Conservation (phyloP, 2,888 invertebrate genomes). For the Orchesella flavescens region DNA sequence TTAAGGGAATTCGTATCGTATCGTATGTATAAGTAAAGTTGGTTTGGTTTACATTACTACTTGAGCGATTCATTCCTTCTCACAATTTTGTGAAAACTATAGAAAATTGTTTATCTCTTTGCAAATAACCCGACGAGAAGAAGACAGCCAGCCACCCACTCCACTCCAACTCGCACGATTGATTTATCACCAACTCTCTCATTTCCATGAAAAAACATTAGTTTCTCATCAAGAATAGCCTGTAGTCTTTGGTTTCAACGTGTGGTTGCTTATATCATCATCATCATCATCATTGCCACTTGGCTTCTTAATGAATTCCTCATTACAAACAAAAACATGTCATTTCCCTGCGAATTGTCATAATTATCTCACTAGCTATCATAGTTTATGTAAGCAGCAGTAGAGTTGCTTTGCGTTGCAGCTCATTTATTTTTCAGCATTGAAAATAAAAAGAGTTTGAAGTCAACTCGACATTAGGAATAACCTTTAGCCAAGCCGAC, state of each 20-base stretch:
- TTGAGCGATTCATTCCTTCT: not conserved
- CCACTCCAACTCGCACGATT: constrained; percentile 10
- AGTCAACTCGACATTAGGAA: not conserved
- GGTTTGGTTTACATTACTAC: no score
- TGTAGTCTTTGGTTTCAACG: not conserved
- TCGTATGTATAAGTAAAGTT: no score
- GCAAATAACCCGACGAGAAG: not conserved
- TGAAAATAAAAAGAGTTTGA: not conserved
- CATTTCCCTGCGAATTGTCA: constrained; percentile 51
- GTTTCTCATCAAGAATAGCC: constrained; percentile 35
- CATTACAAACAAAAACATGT: constrained; percentile 48
- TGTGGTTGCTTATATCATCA: not conserved
- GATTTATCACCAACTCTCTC: constrained; percentile 23
- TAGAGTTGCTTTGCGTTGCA: not conserved
- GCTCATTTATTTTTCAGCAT: not conserved
- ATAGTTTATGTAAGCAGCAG: not conserved
- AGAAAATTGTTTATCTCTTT: constrained; percentile 22
- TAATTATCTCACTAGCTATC: constrained; percentile 43
- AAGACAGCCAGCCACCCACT: not conserved
- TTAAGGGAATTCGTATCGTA: no score
- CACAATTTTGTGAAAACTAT: constrained; percentile 9
- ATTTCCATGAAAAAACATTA: constrained; percentile 43
- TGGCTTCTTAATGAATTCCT: constrained; percentile 41
- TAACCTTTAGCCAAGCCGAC: no score
- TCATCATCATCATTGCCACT: no score